Conservation (phyloP, 2,888 invertebrate species). For the Habrosyne pyritoides region DNA sequence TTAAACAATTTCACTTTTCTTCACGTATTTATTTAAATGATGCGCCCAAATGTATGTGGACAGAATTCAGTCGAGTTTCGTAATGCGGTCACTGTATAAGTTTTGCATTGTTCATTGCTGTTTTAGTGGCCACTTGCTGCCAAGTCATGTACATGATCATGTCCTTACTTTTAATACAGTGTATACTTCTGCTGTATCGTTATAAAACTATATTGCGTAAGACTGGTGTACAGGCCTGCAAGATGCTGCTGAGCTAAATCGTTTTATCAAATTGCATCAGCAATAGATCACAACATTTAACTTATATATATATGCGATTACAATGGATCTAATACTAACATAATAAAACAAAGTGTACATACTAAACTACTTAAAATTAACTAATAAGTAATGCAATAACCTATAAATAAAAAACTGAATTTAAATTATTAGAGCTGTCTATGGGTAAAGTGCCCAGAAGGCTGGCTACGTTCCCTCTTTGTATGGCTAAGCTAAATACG, state of each 20-base stretch:
- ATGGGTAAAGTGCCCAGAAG: too few species aligned
- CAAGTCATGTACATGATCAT: conserved; percentile 38
- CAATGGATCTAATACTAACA: too few species aligned
- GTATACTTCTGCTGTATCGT: conserved; percentile 14
- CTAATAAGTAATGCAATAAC: too few species aligned
- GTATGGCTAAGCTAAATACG: too few species aligned
- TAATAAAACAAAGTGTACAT: too few species aligned
- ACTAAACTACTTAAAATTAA: too few species aligned
- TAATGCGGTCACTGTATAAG: conserved; percentile 55
- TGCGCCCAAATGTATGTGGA: conserved; percentile 39
- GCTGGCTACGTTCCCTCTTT: too few species aligned
- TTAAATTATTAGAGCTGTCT: too few species aligned
- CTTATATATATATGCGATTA: too few species aligned
- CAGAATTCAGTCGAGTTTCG: conserved; percentile 48
- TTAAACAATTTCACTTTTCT: conserved; percentile 54
- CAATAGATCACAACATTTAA: too few species aligned
- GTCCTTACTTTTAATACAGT: conserved; percentile 31
- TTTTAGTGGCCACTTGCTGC: conserved; percentile 31
- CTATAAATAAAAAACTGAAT: too few species aligned
- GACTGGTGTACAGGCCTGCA: conserved; percentile 20
- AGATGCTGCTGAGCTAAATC: conserved; percentile 15
- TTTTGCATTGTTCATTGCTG: conserved; percentile 44
- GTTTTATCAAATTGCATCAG: background rate
- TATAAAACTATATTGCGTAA: conserved; percentile 24
- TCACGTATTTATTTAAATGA: conserved; percentile 61